A percentile compares a stretch with the other conserved stretches of the same genome.
Evolutionary conservation across 2,888 invertebrate species (phyloP).

Genomic region (Amaurobius ferox): DNA sequence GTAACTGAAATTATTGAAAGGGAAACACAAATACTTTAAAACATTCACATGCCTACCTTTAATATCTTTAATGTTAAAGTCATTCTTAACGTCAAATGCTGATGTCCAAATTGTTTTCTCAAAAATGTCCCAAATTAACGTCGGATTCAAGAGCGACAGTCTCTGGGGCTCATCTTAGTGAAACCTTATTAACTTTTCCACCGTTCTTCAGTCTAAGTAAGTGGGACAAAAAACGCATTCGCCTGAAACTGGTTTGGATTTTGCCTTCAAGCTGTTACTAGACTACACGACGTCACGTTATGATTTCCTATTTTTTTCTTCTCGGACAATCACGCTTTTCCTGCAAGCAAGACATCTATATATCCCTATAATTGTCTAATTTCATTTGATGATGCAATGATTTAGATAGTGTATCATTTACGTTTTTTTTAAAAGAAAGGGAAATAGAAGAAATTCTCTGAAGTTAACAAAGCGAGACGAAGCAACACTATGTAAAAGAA

Average conservation of each 20-base stretch:
- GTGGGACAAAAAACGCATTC: slow-evolving; percentile 3
- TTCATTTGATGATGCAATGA: no score
- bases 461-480: no score
- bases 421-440: no score
- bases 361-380: background rate
- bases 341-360: background rate
- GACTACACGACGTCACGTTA: background rate
- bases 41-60: no score
- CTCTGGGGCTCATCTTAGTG: background rate
- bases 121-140: background rate
- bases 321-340: background rate
- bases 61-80: background rate
- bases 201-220: background rate
- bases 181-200: background rate
- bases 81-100: background rate
- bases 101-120: background rate
- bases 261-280: slow-evolving; percentile 32
- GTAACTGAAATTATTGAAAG: no score
- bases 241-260: slow-evolving; percentile 38
- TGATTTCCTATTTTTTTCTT: slow-evolving; percentile 2
- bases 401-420: no score
- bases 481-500: no score
- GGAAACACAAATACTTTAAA: no score
- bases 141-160: background rate
- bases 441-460: no score